Evolutionary conservation across 1,140 invertebrate species (phyloP), one percentile per base, ranked within the genome.

Genomic region (Tribolium madens): DNA sequence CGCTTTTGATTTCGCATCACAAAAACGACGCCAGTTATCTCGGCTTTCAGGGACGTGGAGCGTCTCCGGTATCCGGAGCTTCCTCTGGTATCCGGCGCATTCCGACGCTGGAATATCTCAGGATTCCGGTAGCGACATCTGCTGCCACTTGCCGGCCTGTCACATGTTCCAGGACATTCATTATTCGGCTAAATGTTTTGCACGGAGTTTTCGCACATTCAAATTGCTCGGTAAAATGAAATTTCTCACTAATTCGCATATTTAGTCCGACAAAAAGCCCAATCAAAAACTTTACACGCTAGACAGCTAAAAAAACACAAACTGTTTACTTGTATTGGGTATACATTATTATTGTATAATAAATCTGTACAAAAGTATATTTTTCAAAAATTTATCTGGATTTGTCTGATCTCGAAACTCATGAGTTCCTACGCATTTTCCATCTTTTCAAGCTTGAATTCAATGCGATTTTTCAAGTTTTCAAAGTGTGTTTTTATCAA

Each of bases 151-250:
- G 70, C 70, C 70, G 70, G 70, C 70, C 46, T 72, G 70, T 48
- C 70, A 72, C 46, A 72, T 72, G 70, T 72, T 72, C 70, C 70
- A 72, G 42, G 46, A 50, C 70, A 72, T 72, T 72, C 70, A 72
- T 72, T 72, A 72, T 72, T 31, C 70, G 50, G 13, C 57, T 64
- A 33, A 64, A 64, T 64, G 57, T 64, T 64, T 64, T 64, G 57
- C 57, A 64, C 57, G 10, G 57, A 21, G 57, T 42, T 64, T 64
- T 64, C 57, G 31, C 21, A n/a, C 57, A 33, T 64, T 64, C 18
- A 33, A 64, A 64, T 64, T 64, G 21, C 57, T 64, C 26, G 31
- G 14, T 3, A 5, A 64, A 21, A 31, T 33, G 57, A 64, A 64
- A 64, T 64, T 64, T 64, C 57, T 10, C 57, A 57, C 57, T 42